Evolutionary conservation across 2,888 invertebrate species (phyloP).

Genomic region (Drosophila cracens): DNA sequence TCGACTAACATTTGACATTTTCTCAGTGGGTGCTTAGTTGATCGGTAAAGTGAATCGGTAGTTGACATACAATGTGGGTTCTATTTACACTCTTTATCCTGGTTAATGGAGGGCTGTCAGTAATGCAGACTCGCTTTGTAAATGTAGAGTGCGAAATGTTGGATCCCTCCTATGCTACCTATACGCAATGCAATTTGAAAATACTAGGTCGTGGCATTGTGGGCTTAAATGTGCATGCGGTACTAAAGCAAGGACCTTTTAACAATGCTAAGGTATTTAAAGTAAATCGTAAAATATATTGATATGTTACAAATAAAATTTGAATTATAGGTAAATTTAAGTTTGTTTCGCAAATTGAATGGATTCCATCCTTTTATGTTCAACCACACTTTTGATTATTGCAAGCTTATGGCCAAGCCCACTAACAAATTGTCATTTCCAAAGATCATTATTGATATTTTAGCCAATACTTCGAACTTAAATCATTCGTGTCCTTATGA

Average conservation of each 20-base stretch:
- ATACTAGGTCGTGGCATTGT: conserved; percentile 20
- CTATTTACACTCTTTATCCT: not conserved
- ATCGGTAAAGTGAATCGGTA: not conserved
- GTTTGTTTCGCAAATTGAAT: conserved; percentile 1
- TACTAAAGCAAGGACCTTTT: conserved; percentile 1
- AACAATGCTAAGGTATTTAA: conserved; percentile 14
- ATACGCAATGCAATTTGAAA: conserved; percentile 15
- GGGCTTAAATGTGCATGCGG: conserved; percentile 9
- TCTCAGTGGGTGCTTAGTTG: no score
- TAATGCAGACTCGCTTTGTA: not conserved
- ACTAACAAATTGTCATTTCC: not conserved
- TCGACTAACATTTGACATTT: not conserved
- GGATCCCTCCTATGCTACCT: not conserved
- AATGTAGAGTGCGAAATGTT: conserved; percentile 31
- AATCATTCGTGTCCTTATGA: conserved; percentile 31
- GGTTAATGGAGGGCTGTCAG: not conserved
- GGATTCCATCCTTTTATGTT: conserved; percentile 7
- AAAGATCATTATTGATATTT: not conserved
- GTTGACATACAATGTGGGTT: not conserved
- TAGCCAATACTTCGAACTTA: conserved; percentile 2
- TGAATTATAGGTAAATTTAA: conserved; percentile 7
- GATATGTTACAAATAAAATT: not conserved
- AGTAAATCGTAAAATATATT: not conserved
- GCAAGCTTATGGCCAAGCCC: not conserved
- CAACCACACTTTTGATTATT: conserved; percentile 13